A percentile compares a stretch with the other conserved stretches of the same genome.
These are phyloP conservation scores for Cinara cedri DNA, from an alignment of 2,888 invertebrate species.

Conservation along the genomic window DNA sequence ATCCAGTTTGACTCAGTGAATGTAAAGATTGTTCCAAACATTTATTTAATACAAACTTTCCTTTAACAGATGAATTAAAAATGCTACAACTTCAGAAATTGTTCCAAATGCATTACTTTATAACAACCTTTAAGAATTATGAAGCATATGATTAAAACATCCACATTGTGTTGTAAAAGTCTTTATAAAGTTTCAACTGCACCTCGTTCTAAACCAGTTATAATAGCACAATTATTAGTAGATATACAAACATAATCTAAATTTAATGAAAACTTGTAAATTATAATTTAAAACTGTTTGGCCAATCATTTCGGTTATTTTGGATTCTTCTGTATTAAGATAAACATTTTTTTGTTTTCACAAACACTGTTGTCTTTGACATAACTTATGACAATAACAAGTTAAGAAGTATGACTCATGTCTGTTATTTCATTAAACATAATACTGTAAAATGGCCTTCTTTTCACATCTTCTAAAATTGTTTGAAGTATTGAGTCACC, in stretches of 20 bases:
- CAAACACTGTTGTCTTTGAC: background rate
- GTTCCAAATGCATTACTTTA: constrained; percentile 3
- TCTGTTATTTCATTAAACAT: background rate
- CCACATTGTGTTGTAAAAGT: background rate
- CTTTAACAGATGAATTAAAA: constrained; percentile 11
- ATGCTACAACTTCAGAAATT: background rate
- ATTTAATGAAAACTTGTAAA: background rate
- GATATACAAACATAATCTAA: constrained; percentile 10
- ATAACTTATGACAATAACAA: background rate
- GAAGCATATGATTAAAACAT: background rate
- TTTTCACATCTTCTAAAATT: constrained; percentile 3
- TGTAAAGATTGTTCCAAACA: background rate
- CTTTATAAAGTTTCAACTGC: background rate
- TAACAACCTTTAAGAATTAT: constrained; percentile 10
- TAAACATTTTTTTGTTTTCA: constrained; percentile 7
- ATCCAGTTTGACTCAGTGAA: background rate
- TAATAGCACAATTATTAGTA: constrained; percentile 15
- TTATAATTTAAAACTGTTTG: background rate
- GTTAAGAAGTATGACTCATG: background rate
- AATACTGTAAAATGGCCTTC: background rate
- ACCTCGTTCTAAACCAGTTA: constrained; percentile 2
- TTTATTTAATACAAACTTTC: constrained; percentile 6
- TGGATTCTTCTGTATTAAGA: background rate
- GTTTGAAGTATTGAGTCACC: background rate
- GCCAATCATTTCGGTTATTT: background rate